Evolutionary conservation across 2,888 invertebrate genomes (phyloP).

Genomic region (Danaus chrysippus): DNA sequence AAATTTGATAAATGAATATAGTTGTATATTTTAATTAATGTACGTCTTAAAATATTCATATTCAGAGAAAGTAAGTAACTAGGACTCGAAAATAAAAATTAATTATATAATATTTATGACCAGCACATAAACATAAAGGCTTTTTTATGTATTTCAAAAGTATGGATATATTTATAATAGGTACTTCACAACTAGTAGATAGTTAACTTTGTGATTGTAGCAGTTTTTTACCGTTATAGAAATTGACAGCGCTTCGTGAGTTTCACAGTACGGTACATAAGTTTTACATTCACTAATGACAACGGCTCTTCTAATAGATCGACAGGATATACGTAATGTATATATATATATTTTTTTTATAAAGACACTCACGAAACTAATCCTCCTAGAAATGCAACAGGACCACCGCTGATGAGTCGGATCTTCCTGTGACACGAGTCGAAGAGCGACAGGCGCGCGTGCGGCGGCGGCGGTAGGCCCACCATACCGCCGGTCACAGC

Average conservation of each 20-base stretch:
- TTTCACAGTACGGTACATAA: conserved; percentile 8
- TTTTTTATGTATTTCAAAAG: too few relatives aligned
- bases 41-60: too few relatives aligned
- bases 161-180: too few relatives aligned
- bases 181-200: neutral
- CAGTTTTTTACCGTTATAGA: conserved; percentile 28
- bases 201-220: conserved; percentile 8
- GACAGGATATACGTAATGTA: neutral
- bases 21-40: too few relatives aligned
- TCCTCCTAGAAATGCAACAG: conserved; percentile 83
- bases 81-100: too few relatives aligned
- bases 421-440: conserved; percentile 87
- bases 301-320: neutral
- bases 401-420: conserved; percentile 83
- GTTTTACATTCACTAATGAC: conserved; percentile 9
- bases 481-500: conserved; percentile 70
- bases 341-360: neutral
- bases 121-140: too few relatives aligned
- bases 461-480: conserved; percentile 64
- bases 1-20: too few relatives aligned
- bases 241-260: conserved; percentile 15
- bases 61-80: too few relatives aligned
- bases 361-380: conserved; percentile 82
- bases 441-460: conserved; percentile 81
- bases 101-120: too few relatives aligned